Base-by-base conservation (phyloP, 2,113 vertebrate species). In the Camelus dromedarius region DNA sequence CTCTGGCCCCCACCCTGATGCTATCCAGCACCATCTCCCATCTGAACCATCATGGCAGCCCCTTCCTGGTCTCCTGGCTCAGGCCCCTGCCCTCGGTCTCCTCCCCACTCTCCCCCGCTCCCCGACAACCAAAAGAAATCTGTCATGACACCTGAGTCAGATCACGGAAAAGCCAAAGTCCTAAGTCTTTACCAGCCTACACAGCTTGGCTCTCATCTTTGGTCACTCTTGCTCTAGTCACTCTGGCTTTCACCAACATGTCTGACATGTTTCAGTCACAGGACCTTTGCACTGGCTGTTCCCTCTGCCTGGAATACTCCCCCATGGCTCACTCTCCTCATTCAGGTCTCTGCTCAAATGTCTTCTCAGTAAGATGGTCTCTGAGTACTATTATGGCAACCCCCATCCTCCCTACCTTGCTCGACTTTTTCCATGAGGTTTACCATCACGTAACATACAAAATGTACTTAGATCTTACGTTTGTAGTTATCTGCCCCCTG, bases 141-240 rank as follows among this genome's bases (percentile, higher is more conserved):
- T 80, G 54, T 82, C 73, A 32, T 4, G 81, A 92, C 83, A 80
- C 69, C 64, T 54, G 79, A 95, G 60, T 89, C 70, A 48, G 18
- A 79, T 82, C 84, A 82, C 52, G 54, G 9, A 67, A 86, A 87
- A 91, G 80, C 50, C 81, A 72, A 93, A 92, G 93, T 88, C 75
- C 69, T 3, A 94, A 80, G 66, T 90, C 58, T 42, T 94, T 24
- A 15, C 10, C 60, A 18, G 60, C 13, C 30, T 76, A 30, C 58
- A 35, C 13, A 35, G 66, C 32, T 58, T 35, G 30, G 56, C 0
- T 69, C 30, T 93, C 15, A 56, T 50, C 62, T 72, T 83, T 48
- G 42, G 16, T 52, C 72, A 24, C 16, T 32, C 52, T 30, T 67
- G 85, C 69, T 35, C 1, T 19, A 73, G 32, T 18, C 66, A 64